Evolutionary conservation across 2,888 invertebrate genomes (phyloP).

Genomic region (Quadriops clusia): DNA sequence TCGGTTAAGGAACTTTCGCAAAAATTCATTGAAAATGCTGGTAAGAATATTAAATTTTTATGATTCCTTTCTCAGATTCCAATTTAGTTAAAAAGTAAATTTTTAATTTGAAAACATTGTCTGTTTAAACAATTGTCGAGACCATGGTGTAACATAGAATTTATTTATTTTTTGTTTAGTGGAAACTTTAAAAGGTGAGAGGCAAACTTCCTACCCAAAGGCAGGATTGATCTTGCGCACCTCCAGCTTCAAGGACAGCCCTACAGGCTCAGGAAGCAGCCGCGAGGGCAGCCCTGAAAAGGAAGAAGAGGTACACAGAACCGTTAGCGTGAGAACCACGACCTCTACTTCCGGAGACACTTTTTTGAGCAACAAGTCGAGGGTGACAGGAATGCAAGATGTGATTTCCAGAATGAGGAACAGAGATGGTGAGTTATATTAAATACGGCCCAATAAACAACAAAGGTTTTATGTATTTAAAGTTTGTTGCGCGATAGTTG

Average conservation of each 20-base stretch:
- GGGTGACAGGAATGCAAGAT: conserved; percentile 63
- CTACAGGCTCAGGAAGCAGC: conserved; percentile 14
- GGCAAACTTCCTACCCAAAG: conserved; percentile 51
- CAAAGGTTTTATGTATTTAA: conserved; percentile 5
- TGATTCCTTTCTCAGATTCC: too few species aligned
- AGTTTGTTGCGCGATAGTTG: too few species aligned
- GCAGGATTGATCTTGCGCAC: conserved; percentile 62
- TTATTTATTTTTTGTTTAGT: conserved; percentile 29
- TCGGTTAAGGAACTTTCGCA: conserved; percentile 70
- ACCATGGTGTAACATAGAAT: too few species aligned
- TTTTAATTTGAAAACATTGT: neutral
- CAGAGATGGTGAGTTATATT: conserved; percentile 46
- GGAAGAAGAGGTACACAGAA: too few species aligned
- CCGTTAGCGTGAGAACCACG: conserved; percentile 13
- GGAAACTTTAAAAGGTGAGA: conserved; percentile 44
- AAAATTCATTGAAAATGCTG: conserved; percentile 62
- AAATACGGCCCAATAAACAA: conserved; percentile 9
- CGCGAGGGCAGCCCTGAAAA: too few species aligned
- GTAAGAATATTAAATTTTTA: conserved; percentile 23
- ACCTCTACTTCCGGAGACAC: conserved; percentile 37
- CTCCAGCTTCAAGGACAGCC: conserved; percentile 43
- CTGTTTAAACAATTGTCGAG: conserved; percentile 1
- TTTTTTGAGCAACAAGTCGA: conserved; percentile 59
- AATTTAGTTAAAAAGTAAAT: neutral
- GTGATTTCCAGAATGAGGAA: conserved; percentile 68